phyloP scores from a whole-genome alignment of 2,888 invertebrate species.

The Latheticus oryzae region DNA sequence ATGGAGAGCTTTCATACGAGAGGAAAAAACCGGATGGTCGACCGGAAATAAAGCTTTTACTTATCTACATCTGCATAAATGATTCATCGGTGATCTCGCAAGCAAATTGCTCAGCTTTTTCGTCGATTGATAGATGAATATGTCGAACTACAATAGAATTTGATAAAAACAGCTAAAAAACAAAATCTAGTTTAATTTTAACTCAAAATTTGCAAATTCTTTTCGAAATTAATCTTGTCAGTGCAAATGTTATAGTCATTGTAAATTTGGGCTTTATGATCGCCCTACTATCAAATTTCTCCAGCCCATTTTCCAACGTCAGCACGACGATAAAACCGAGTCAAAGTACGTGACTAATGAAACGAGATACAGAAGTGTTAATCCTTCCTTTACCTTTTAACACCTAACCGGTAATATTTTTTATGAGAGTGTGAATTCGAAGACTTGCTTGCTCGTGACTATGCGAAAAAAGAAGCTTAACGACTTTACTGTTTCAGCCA shows the following conservation, averaged over 20 bases:
- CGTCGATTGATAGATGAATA: conserved; percentile 16
- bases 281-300: conserved; percentile 24
- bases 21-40: conserved; percentile 22
- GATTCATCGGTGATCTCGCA: conserved; percentile 29
- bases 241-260: neutral
- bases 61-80: conserved; percentile 32
- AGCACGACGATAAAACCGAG: conserved; percentile 19
- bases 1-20: conserved; percentile 11
- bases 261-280: neutral
- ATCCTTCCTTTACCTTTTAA: conserved; percentile 8
- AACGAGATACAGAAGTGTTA: conserved; percentile 27
- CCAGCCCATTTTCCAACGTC: conserved; percentile 15
- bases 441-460: conserved; percentile 7
- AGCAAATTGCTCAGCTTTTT: conserved; percentile 12
- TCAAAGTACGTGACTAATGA: conserved; percentile 33
- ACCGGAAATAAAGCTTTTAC: conserved; percentile 30
- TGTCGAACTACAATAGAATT: no score
- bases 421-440: conserved; percentile 1
- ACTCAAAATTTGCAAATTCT: no score
- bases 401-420: conserved; percentile 18
- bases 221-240: no score
- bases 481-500: conserved; percentile 13
- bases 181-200: neutral
- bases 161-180: neutral
- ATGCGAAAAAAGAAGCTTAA: conserved; percentile 4